phyloP scores from a whole-genome alignment of 2,797 vertebrate species.

The Tarsius wallacei region DNA sequence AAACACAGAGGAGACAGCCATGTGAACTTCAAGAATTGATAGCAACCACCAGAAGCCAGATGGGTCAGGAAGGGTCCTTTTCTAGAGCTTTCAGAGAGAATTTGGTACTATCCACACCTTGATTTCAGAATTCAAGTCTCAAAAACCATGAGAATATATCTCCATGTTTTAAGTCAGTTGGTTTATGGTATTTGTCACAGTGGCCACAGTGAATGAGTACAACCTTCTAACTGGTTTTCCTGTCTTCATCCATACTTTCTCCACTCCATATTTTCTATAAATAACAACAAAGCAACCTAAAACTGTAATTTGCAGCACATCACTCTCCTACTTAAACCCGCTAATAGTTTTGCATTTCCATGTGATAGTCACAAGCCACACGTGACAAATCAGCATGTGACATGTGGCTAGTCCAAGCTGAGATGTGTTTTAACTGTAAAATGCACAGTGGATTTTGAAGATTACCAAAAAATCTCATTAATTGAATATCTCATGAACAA shows the following conservation, averaged over 20 bases:
- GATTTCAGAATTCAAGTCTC: not conserved
- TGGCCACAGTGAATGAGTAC: not conserved
- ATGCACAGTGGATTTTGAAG: not conserved
- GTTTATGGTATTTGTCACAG: not conserved
- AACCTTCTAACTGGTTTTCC: not conserved
- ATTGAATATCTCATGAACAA: not conserved
- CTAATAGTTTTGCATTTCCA: not conserved
- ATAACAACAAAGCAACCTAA: not conserved
- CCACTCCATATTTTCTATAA: not conserved
- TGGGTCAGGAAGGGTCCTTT: not conserved
- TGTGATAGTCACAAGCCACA: not conserved
- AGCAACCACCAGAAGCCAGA: not conserved
- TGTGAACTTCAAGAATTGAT: not conserved
- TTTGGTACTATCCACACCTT: not conserved
- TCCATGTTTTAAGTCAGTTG: not conserved
- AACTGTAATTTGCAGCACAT: not conserved
- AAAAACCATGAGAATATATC: not conserved
- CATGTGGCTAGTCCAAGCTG: not conserved
- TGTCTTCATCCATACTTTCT: not conserved
- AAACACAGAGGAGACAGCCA: not conserved
- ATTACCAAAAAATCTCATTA: not conserved
- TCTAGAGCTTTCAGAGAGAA: not conserved
- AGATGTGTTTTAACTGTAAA: not conserved
- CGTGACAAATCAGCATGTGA: not conserved
- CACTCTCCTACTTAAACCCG: not conserved